These are phyloP conservation scores for Acropora yongei DNA, from an alignment of 64 coral and sea anemone species.

Conservation along the genomic window DNA sequence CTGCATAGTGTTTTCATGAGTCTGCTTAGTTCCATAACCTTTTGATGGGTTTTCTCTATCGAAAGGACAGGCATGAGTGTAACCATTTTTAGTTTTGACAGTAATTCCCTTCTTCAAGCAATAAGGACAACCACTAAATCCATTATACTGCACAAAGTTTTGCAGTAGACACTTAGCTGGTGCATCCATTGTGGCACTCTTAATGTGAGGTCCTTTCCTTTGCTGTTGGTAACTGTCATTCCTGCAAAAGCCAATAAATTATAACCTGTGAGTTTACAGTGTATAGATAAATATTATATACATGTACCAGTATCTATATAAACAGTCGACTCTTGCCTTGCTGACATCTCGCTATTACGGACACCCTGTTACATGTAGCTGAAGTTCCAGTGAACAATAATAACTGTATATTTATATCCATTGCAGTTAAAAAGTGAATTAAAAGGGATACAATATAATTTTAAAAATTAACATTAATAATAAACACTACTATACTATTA, in stretches of 20 bases:
- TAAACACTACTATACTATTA: no score
- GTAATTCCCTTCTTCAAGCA: constrained; percentile 38
- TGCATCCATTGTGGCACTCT: constrained; percentile 51
- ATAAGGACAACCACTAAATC: constrained; percentile 60
- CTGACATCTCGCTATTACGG: no score
- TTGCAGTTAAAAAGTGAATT: no score
- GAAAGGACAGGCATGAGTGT: constrained; percentile 39
- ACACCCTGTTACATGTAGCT: no score
- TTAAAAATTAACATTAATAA: no score
- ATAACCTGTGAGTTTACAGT: neutral
- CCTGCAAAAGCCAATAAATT: neutral
- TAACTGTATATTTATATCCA: no score
- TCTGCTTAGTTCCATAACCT: constrained; percentile 2
- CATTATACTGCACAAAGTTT: constrained; percentile 69
- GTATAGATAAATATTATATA: no score
- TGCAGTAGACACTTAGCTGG: constrained; percentile 64
- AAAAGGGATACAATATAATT: no score
- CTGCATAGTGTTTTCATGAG: constrained; percentile 21
- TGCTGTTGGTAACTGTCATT: neutral
- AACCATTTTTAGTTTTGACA: constrained; percentile 53
- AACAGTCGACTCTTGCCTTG: no score
- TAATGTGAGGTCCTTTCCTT: neutral
- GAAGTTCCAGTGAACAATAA: no score
- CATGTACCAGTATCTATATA: no score
- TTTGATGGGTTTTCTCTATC: constrained; percentile 6